Conservation (phyloP, 2,113 vertebrate species). For the Gymnorhina tibicen region DNA sequence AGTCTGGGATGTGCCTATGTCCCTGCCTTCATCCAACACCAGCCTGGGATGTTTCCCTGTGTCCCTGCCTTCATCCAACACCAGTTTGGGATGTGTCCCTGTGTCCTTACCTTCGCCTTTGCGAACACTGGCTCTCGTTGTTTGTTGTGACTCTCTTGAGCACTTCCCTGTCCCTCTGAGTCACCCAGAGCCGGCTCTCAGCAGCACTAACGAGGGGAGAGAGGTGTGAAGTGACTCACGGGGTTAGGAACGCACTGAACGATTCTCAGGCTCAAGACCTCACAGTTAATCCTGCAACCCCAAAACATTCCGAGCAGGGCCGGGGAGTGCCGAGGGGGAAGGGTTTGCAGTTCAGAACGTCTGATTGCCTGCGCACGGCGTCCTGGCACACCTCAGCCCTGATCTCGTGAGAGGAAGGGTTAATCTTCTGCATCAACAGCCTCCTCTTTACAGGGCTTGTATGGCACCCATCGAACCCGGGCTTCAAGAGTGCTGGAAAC, state of each 20-base stretch:
- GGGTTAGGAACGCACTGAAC: neutral
- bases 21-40: neutral
- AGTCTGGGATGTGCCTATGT: neutral
- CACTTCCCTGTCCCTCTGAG: neutral
- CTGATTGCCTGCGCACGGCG: rapidly evolving
- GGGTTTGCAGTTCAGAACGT: neutral
- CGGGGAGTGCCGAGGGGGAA: neutral
- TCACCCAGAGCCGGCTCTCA: neutral
- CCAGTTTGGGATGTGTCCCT: neutral
- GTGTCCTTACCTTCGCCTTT: neutral
- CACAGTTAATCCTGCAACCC: neutral
- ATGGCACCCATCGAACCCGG: neutral
- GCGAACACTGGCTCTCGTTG: rapidly evolving
- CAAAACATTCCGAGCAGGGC: neutral
- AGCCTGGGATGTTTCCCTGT: neutral
- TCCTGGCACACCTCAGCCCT: neutral
- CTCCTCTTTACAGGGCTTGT: neutral
- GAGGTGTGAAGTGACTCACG: neutral
- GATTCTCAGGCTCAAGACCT: neutral
- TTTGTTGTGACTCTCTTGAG: neutral
- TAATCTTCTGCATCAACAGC: neutral
- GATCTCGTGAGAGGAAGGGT: neutral
- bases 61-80: neutral
- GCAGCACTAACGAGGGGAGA: neutral
- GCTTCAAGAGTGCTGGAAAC: neutral